These are phyloP conservation scores for Eupeodes corollae DNA, from an alignment of 1,140 invertebrate species.

Conservation along the genomic window DNA sequence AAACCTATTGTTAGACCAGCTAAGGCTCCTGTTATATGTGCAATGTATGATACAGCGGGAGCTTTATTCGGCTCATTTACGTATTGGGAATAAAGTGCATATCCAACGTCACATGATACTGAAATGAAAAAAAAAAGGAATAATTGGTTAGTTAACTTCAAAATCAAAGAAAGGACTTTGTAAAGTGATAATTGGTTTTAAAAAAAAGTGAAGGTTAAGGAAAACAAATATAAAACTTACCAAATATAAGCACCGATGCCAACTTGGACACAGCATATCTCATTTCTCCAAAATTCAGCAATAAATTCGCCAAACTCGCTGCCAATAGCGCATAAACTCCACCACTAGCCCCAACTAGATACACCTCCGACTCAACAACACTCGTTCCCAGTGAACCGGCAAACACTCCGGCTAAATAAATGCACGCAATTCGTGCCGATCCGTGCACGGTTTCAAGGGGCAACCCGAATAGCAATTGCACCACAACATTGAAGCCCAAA, in stretches of 20 bases:
- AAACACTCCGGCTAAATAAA: conserved; percentile 87
- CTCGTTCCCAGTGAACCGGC: conserved; percentile 85
- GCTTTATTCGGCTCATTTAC: conserved; percentile 43
- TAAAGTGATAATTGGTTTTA: too few species aligned
- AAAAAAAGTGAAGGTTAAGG: neutral
- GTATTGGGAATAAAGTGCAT: conserved; percentile 85
- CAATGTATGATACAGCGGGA: conserved; percentile 85
- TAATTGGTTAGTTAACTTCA: conserved; percentile 1
- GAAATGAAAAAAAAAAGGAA: conserved; percentile 27
- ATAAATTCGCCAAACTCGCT: conserved; percentile 84
- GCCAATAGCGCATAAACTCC: conserved; percentile 88
- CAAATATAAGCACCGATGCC: conserved; percentile 81
- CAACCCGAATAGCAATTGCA: conserved; percentile 80
- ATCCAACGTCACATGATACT: conserved; percentile 86
- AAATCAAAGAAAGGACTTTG: too few species aligned
- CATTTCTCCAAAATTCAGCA: conserved; percentile 93
- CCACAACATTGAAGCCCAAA: conserved; percentile 85
- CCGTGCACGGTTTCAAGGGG: conserved; percentile 94
- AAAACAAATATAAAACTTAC: conserved; percentile 45
- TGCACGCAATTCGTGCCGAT: conserved; percentile 69
- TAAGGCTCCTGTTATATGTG: conserved; percentile 82
- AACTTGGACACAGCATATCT: conserved; percentile 82
- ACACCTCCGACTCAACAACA: conserved; percentile 87
- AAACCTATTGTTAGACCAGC: conserved; percentile 81
- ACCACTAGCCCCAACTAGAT: conserved; percentile 85